These are phyloP conservation scores for Tachyglossus aculeatus DNA, from an alignment of 2,797 vertebrate species.

Conservation along the genomic window DNA sequence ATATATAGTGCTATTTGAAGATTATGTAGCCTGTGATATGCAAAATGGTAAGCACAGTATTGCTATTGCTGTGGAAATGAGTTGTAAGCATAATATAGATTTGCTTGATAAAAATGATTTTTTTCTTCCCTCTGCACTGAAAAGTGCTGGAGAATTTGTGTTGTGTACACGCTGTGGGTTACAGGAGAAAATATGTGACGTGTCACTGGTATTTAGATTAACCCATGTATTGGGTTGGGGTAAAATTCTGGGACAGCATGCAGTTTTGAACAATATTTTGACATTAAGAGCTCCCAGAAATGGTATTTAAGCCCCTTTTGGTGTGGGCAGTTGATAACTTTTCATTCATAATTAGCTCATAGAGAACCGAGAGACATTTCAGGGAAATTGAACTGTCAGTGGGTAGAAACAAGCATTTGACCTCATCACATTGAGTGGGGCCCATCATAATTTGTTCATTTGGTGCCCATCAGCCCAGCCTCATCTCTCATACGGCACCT, in stretches of 20 bases:
- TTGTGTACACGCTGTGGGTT: slow-evolving; percentile 31
- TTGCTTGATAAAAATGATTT: slow-evolving; percentile 53
- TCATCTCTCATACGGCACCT: slow-evolving; percentile 88
- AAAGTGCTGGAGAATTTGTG: slow-evolving; percentile 41
- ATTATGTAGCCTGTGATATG: slow-evolving; percentile 37
- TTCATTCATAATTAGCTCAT: slow-evolving; percentile 99
- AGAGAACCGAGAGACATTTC: slow-evolving; percentile 92
- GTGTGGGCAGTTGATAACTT: slow-evolving; percentile 94
- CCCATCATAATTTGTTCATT: slow-evolving; percentile 99
- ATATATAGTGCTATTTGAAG: slow-evolving; percentile 35
- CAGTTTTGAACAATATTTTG: slow-evolving; percentile 97
- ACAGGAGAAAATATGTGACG: slow-evolving; percentile 75
- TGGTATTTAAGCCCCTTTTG: slow-evolving; percentile 88
- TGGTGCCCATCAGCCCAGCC: slow-evolving; percentile 98
- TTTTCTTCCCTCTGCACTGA: slow-evolving; percentile 24
- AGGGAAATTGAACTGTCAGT: slow-evolving; percentile 99
- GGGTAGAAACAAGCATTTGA: slow-evolving; percentile 96
- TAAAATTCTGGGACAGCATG: slow-evolving; percentile 78
- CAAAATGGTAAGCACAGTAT: neutral
- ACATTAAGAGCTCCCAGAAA: slow-evolving; percentile 94
- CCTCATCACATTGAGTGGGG: slow-evolving; percentile 98
- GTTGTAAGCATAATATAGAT: slow-evolving; percentile 29
- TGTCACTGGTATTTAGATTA: slow-evolving; percentile 86
- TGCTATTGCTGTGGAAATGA: slow-evolving; percentile 42
- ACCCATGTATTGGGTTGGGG: slow-evolving; percentile 79